Conservation (phyloP, 2,888 invertebrate species). For the Tinea trinotella region DNA sequence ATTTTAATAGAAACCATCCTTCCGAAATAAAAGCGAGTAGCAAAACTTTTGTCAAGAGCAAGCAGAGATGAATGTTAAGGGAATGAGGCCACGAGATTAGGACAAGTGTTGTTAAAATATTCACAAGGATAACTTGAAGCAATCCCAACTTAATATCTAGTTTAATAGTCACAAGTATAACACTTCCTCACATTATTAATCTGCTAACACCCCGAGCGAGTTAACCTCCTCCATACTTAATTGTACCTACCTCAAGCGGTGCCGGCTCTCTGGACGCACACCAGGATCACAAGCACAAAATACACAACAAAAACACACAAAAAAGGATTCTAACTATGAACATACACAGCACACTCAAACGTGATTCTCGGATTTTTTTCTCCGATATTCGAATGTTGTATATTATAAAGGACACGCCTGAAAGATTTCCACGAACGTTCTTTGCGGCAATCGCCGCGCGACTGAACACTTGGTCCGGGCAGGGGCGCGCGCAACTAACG, state of each 20-base stretch:
- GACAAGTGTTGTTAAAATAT: background rate
- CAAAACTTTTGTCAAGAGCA: no score
- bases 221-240: background rate
- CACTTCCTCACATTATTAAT: background rate
- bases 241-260: constrained; percentile 27
- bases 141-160: background rate
- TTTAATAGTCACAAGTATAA: background rate
- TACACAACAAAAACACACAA: background rate
- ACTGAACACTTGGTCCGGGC: constrained; percentile 32
- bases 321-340: constrained; percentile 12
- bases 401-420: constrained; percentile 22
- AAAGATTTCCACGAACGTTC: constrained; percentile 23
- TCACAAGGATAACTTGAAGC: background rate
- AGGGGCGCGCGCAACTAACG: constrained; percentile 19
- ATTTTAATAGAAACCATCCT: no score
- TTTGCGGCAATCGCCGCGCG: constrained; percentile 45
- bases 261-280: constrained; percentile 42
- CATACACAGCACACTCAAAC: constrained; percentile 17
- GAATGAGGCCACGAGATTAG: background rate
- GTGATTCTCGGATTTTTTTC: constrained; percentile 14
- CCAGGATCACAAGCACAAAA: constrained; percentile 26
- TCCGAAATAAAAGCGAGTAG: no score
- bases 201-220: constrained; percentile 35
- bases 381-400: constrained; percentile 10
- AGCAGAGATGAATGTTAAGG: no score